phyloP scores from a whole-genome alignment of 2,797 vertebrate species.

The Acanthopagrus latus region DNA sequence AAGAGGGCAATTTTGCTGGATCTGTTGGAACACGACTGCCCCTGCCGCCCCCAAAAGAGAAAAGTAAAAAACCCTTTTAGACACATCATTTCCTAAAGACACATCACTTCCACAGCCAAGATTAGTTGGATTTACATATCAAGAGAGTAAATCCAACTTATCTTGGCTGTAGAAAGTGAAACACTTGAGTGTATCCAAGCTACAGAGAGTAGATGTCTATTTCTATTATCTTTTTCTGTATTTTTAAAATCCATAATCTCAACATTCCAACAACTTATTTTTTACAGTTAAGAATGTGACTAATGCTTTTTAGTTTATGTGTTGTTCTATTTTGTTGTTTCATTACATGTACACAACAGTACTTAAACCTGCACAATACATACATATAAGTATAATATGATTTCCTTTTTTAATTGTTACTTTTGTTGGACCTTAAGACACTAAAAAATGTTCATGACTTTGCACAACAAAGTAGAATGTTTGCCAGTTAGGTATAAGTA shows the following conservation, averaged over 20 bases:
- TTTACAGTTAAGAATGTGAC: too few species aligned
- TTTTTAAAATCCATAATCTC: too few species aligned
- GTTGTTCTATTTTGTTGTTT: neutral
- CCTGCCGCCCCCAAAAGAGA: too few species aligned
- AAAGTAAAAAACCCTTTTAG: too few species aligned
- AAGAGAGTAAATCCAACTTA: neutral
- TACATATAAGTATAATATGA: neutral
- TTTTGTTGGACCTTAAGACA: neutral
- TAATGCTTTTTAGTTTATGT: neutral
- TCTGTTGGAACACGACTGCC: too few species aligned
- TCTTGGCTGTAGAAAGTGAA: neutral
- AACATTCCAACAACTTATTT: neutral
- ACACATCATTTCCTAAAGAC: neutral
- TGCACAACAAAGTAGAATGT: neutral
- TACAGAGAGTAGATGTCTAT: neutral
- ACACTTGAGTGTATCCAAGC: neutral
- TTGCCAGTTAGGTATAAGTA: conserved; percentile 16
- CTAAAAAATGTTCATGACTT: neutral
- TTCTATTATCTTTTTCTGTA: neutral
- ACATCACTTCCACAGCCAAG: too few species aligned
- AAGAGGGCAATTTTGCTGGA: too few species aligned
- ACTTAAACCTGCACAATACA: neutral
- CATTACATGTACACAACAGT: neutral
- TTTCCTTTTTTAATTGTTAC: too few species aligned
- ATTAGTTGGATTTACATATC: too few species aligned